phyloP scores from a whole-genome alignment of 2,888 invertebrate genomes.

The Trypoxylon attenuatum region DNA sequence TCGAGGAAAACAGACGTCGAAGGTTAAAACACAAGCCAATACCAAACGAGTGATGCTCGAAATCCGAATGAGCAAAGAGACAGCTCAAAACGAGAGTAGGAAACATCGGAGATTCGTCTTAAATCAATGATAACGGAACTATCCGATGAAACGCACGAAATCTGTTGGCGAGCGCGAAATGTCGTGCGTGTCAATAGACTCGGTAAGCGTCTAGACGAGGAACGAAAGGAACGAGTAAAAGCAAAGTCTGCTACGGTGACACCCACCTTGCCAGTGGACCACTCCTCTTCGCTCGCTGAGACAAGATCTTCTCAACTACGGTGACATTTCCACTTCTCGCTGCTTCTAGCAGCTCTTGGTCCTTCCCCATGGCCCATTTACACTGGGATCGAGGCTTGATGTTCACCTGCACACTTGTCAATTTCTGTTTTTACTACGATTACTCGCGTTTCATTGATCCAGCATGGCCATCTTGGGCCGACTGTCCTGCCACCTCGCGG shows the following conservation, averaged over 20 bases:
- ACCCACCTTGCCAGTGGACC: conserved; percentile 94
- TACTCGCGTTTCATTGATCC: conserved; percentile 83
- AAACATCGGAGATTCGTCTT: no score
- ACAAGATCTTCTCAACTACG: conserved; percentile 92
- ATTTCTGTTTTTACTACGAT: conserved; percentile 72
- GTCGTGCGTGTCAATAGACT: no score
- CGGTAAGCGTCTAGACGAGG: conserved; percentile 2
- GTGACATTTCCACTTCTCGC: conserved; percentile 93
- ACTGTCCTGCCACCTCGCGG: conserved; percentile 77
- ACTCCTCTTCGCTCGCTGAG: conserved; percentile 92
- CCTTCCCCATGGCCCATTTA: conserved; percentile 90
- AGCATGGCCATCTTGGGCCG: conserved; percentile 81
- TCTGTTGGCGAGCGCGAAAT: no score
- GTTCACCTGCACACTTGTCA: conserved; percentile 60
- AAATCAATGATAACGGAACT: no score
- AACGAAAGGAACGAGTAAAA: conserved; percentile 40
- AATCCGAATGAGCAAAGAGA: no score
- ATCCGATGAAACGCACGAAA: no score
- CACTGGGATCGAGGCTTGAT: conserved; percentile 59
- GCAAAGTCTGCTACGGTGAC: conserved; percentile 58
- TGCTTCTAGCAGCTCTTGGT: conserved; percentile 96
- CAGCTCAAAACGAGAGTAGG: no score
- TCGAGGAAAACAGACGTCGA: no score
- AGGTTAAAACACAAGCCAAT: no score
- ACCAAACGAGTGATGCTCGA: no score